Conservation (phyloP, 2,113 vertebrate species). For the Meriones unguiculatus region DNA sequence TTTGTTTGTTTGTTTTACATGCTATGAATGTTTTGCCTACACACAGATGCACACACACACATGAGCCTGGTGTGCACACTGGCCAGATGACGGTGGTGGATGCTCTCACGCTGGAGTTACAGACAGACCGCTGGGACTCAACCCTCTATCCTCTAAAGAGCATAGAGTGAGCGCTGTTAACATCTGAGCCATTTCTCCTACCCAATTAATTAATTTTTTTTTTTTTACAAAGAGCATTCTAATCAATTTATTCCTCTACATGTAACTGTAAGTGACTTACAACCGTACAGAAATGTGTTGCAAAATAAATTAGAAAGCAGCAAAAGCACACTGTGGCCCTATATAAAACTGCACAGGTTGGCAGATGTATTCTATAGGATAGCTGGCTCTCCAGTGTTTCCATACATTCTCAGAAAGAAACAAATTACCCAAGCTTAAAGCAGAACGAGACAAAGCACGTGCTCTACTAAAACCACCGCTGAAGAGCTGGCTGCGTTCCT, state of each 20-base stretch:
- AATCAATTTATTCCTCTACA: conserved; percentile 98
- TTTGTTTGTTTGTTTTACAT: not conserved
- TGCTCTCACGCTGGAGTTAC: not conserved
- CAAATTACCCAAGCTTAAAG: conserved; percentile 98
- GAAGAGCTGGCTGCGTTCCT: conserved; percentile 85
- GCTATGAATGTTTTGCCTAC: not conserved
- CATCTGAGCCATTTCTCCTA: not conserved
- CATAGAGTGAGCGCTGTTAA: no score
- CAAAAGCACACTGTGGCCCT: conserved; percentile 99
- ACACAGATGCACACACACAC: not conserved
- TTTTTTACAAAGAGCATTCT: conserved; percentile 93
- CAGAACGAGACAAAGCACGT: conserved; percentile 94
- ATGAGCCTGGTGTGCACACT: no score
- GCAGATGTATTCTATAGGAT: conserved; percentile 98
- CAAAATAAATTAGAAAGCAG: conserved; percentile 99
- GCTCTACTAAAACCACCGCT: conserved; percentile 92
- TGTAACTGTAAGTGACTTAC: conserved; percentile 99
- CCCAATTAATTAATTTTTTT: not conserved
- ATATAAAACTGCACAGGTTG: conserved; percentile 99
- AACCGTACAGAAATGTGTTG: conserved; percentile 99
- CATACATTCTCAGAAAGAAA: conserved; percentile 99
- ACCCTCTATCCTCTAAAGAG: not conserved
- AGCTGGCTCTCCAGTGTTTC: conserved; percentile 99
- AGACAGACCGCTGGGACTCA: not conserved
- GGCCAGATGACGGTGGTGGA: not conserved